Evolutionary conservation across 2,113 vertebrate genomes (phyloP), one percentile per base, ranked within the genome.

Genomic region (Chloropsis hardwickii): DNA sequence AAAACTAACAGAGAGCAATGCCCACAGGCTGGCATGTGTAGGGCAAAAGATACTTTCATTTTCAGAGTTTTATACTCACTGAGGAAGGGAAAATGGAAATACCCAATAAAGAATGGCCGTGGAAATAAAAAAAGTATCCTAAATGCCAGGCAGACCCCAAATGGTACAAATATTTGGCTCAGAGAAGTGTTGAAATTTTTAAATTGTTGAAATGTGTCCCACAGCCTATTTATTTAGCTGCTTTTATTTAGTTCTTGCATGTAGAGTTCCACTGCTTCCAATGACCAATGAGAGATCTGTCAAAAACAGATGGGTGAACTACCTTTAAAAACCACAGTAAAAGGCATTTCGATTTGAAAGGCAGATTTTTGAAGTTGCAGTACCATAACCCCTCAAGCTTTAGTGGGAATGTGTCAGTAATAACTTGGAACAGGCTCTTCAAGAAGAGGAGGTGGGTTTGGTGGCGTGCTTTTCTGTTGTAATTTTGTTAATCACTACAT

Each of bases 171-270:
- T 54, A 5, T 24, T 72, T 60, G 44, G 11, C 25, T 86, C 39
- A 58, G 51, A 54, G 28, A 57, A 80, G 33, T 39, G 33, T 5
- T 64, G n/a, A 80, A 50, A 31, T n/a, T n/a, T 40, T 62, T 19
- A 3, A 67, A 10, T 37, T 58, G 48, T 18, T 0, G 0, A 76
- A 79, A 29, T 64, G 33, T 6, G 17, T 60, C 35, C 6, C 27
- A 2, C 76, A 71, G 20, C 14, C 27, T 16, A 37, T 57, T 84
- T 27, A n/a, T 56, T 61, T 73, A 51, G 17, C 27, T 73, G 29
- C 9, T n/a, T 65, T 65, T 57, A 35, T 65, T 42, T 37, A 33
- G 18, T 69, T 88, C 6, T 56, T 40, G 2, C 40, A 5, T 25
- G 4, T 85, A 44, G 15, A 17, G 11, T 70, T 62, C 20, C 25